A percentile compares a stretch with the other conserved stretches of the same genome.
These are phyloP conservation scores for Branchellion lobata DNA, from an alignment of 2,888 invertebrate species.

Conservation along the genomic window DNA sequence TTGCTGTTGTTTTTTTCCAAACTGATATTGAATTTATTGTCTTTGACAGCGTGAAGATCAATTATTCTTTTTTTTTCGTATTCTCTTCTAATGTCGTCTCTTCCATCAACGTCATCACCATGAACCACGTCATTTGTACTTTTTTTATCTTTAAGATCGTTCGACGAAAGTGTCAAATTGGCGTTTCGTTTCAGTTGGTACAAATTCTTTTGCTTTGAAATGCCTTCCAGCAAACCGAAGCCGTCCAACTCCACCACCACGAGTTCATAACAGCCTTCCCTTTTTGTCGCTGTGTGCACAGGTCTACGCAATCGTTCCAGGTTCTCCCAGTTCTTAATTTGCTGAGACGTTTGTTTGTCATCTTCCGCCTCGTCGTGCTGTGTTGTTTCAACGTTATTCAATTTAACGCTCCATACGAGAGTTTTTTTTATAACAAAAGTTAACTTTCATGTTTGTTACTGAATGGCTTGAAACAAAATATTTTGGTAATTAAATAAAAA, in stretches of 20 bases:
- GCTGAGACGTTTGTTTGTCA: not conserved
- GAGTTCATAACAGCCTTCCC: not conserved
- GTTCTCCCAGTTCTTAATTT: slow-evolving; percentile 9
- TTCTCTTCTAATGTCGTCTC: no score
- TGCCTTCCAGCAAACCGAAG: not conserved
- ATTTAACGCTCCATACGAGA: no score
- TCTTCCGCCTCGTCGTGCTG: not conserved
- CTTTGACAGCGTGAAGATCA: not conserved
- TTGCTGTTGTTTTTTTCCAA: not conserved
- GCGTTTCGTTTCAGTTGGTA: not conserved
- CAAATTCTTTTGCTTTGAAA: not conserved
- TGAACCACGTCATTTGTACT: no score
- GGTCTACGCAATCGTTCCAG: not conserved
- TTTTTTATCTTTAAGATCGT: not conserved
- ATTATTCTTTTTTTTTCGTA: not conserved
- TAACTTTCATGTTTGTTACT: no score
- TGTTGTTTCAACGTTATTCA: not conserved
- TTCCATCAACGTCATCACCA: no score
- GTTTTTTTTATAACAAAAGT: no score
- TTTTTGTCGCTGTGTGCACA: not conserved
- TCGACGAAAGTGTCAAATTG: no score
- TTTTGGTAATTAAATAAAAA: no score
- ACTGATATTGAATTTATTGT: not conserved
- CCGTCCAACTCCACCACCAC: not conserved
- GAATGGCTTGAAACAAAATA: no score